Percentiles rank a stretch among this genome's conserved stretches.
Conservation (phyloP, 2,797 vertebrate species). For the Lepus oiostolus region DNA sequence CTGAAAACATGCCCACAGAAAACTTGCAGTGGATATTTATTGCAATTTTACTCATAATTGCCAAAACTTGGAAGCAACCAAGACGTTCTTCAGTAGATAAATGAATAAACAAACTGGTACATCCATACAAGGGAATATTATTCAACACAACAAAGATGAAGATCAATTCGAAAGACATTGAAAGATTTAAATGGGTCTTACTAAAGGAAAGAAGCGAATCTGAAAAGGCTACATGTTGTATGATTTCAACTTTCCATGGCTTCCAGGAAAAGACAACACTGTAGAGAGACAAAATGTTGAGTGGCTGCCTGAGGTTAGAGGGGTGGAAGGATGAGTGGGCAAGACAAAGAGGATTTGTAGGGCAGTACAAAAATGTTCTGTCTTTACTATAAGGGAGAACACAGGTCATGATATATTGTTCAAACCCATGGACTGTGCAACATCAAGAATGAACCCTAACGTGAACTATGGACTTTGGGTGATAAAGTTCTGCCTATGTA, state of each 20-base stretch:
- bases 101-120: neutral
- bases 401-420: neutral
- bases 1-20: neutral
- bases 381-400: neutral
- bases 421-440: neutral
- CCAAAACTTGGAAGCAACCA: neutral
- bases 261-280: neutral
- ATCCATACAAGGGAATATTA: neutral
- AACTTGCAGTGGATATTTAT: neutral
- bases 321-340: neutral
- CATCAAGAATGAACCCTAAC: neutral
- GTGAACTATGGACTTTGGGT: neutral
- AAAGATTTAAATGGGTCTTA: slow-evolving; percentile 5
- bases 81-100: neutral
- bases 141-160: neutral
- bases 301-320: neutral
- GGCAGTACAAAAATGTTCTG: neutral
- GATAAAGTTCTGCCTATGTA: neutral
- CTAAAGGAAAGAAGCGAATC: neutral
- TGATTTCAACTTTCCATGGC: neutral
- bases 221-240: neutral
- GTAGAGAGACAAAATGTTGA: neutral
- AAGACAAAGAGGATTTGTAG: neutral
- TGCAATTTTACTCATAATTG: neutral
- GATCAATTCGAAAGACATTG: neutral